These are phyloP conservation scores for Euwallacea similis DNA, from an alignment of 1,140 invertebrate species.

Conservation along the genomic window DNA sequence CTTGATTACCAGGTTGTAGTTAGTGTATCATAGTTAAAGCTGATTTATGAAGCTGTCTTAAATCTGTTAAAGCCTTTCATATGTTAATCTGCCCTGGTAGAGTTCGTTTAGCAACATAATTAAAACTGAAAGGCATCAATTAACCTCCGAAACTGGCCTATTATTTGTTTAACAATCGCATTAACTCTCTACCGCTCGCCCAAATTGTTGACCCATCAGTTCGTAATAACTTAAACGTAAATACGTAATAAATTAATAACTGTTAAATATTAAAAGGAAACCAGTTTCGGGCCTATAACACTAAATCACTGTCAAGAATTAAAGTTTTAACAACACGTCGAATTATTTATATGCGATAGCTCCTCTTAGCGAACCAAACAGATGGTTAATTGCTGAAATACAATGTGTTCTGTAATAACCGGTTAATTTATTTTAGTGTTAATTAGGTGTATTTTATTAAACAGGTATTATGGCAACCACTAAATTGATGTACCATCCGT, in stretches of 20 bases:
- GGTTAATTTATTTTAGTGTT: conserved; percentile 50
- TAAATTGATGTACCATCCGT: conserved; percentile 12
- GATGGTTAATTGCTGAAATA: conserved; percentile 50
- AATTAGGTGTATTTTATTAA: conserved; percentile 46
- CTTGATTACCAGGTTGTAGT: not conserved
- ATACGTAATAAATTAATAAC: conserved; percentile 50
- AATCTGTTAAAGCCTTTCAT: conserved; percentile 2
- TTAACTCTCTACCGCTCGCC: conserved; percentile 12
- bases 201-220: conserved; percentile 30
- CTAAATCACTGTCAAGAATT: conserved; percentile 50
- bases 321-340: conserved; percentile 46
- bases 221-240: conserved; percentile 29
- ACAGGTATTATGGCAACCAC: conserved; percentile 17
- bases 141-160: conserved; percentile 7
- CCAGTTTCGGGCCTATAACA: conserved; percentile 47
- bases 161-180: conserved; percentile 26
- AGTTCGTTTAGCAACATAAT: conserved; percentile 12
- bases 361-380: conserved; percentile 43
- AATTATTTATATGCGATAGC: conserved; percentile 47
- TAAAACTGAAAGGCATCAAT: conserved; percentile 23
- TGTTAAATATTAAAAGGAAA: conserved; percentile 51
- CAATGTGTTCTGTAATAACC: conserved; percentile 49
- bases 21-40: not conserved
- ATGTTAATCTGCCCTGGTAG: not conserved
- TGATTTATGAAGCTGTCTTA: conserved; percentile 2